Percentiles rank a stretch among this genome's conserved stretches.
Conservation (phyloP, 2,888 invertebrate species). For the Scrobipalpa costella region DNA sequence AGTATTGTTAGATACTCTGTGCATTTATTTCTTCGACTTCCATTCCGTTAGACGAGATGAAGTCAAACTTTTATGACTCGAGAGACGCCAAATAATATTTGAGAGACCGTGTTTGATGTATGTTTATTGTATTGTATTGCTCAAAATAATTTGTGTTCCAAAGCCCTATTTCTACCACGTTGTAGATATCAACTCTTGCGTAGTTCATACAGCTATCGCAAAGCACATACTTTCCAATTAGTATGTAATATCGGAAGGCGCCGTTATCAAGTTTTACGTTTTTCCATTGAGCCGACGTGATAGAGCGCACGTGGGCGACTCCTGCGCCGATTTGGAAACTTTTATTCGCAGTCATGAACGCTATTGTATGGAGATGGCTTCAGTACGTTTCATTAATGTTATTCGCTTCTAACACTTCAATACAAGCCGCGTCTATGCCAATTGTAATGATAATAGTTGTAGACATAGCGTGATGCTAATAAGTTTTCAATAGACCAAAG, state of each 20-base stretch:
- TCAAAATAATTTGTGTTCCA: neutral
- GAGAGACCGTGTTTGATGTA: no score
- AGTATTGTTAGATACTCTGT: no score
- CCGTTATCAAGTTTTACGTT: neutral
- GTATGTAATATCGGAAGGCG: neutral
- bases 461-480: no score
- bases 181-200: neutral
- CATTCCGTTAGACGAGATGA: no score
- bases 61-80: no score
- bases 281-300: neutral
- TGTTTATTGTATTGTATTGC: neutral
- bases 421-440: no score
- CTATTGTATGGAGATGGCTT: neutral
- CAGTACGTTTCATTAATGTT: neutral
- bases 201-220: constrained; percentile 1
- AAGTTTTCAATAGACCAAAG: no score
- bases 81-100: no score
- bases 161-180: neutral
- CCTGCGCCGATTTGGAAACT: neutral
- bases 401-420: no score
- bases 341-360: neutral
- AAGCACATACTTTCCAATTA: neutral
- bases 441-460: neutral
- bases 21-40: no score
- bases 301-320: neutral